Evolutionary conservation across 2,797 vertebrate genomes (phyloP), one percentile per base, ranked within the genome.

Genomic region (Enteromius radiatus): DNA sequence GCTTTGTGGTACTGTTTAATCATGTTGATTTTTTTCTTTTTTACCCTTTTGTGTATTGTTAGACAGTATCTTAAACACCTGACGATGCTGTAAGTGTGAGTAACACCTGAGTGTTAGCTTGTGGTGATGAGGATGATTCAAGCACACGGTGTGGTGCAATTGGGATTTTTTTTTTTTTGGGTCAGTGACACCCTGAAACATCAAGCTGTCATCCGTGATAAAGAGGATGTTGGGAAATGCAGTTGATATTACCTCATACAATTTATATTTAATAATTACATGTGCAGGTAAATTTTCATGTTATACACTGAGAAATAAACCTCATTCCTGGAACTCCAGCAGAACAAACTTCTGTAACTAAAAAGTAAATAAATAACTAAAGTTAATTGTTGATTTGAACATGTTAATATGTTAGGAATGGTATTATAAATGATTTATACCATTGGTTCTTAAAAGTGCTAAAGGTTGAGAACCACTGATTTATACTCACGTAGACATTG

Each of bases 1-100:
- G 23, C 76, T 83, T 80, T 78, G 79, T 74, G 70, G 73, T 26
- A 67, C 67, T 75, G 9, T 33, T 76, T 83, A 36, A 38, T 73
- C 69, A 15, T 38, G 61, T 47, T 49, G 63, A 26, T 74, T 36
- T 85, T 36, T 85, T 21, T 73, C 52, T 45, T n/a, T 54, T n/a
- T 80, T 82, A 43, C 54, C 10, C 7, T 76, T 70, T 87, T 86
- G 59, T 76, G 70, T 82, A 61, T 63, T 73, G 63, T 59, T 47
- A 80, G 67, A 67, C 28, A 31, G 43, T 65, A 73, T 3, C 28
- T 73, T 61, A 52, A 61, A 73, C n/a, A 67, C 45, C 47, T 31
- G 61, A 73, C 59, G 75, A 79, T 83, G 76, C 83, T 85, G 88
- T 54, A 81, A 86, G 85, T 76, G 75, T 82, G 88, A 89, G 79